phyloP scores from a whole-genome alignment of 2,113 vertebrate species.

The Physeter macrocephalus region DNA sequence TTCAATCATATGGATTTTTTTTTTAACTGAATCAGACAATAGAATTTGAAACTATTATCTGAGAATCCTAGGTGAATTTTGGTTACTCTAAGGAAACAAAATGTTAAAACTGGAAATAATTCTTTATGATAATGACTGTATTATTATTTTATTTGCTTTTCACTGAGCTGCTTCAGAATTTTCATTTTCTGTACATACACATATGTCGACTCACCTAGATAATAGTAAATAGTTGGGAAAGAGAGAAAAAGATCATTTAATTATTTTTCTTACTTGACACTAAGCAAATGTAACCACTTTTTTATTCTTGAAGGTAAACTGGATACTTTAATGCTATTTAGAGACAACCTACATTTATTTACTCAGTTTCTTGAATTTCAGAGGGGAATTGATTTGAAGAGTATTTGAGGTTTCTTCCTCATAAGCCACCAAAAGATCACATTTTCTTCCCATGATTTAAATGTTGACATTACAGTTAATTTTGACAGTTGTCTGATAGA shows the following conservation, averaged over 20 bases:
- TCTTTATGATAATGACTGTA: background rate
- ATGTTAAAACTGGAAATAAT: conserved; percentile 3
- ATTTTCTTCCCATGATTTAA: background rate
- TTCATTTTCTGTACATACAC: background rate
- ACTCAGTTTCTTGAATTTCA: background rate
- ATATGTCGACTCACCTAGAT: background rate
- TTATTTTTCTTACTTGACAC: background rate
- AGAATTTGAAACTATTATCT: background rate
- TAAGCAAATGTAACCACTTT: background rate
- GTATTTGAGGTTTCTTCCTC: background rate
- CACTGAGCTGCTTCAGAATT: background rate
- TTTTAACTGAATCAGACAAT: background rate
- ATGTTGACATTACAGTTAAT: background rate
- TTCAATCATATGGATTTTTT: background rate
- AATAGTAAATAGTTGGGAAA: background rate
- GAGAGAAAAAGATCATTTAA: background rate
- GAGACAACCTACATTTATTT: background rate
- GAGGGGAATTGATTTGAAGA: background rate
- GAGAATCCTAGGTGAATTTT: background rate
- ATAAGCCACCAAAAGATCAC: background rate
- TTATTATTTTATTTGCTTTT: background rate
- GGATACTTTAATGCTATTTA: background rate
- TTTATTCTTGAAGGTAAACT: background rate
- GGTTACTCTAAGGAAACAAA: background rate
- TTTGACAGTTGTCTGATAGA: background rate